phyloP scores from a whole-genome alignment of 2,113 vertebrate species.

The Oncorhynchus nerka region DNA sequence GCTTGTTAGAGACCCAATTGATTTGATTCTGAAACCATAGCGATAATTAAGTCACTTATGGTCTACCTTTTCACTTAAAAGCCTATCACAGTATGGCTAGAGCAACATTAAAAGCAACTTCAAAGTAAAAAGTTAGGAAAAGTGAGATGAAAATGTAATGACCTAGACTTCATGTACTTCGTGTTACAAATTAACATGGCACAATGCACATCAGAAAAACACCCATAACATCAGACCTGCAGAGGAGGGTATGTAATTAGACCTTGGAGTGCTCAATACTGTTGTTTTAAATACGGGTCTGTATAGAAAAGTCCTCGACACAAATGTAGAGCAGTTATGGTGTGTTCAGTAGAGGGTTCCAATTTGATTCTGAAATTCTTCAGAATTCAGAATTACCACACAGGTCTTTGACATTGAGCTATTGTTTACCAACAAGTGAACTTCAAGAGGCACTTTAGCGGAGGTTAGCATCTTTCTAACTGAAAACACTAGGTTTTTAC shows the following conservation, averaged over 20 bases:
- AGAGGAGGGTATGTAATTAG: background rate
- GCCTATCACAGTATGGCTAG: background rate
- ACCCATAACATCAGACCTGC: background rate
- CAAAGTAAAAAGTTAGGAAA: constrained; percentile 12
- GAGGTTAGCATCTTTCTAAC: no score
- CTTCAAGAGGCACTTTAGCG: no score
- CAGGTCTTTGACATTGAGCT: no score
- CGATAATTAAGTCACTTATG: constrained; percentile 7
- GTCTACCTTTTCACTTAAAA: background rate
- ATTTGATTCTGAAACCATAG: background rate
- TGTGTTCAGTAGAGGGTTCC: no score
- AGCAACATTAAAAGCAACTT: constrained; percentile 10
- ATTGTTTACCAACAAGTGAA: no score
- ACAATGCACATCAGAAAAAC: background rate
- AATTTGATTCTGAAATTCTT: no score
- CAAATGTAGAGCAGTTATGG: no score
- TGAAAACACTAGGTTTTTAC: no score
- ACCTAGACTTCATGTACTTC: background rate
- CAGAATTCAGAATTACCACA: background rate
- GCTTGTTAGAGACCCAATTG: background rate
- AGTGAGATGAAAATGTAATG: constrained; percentile 22
- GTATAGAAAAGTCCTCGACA: no score
- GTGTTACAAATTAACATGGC: background rate
- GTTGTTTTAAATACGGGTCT: background rate
- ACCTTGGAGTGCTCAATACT: background rate